Conservation (phyloP, 2,888 invertebrate genomes). For the Drosophila sordidapex region DNA sequence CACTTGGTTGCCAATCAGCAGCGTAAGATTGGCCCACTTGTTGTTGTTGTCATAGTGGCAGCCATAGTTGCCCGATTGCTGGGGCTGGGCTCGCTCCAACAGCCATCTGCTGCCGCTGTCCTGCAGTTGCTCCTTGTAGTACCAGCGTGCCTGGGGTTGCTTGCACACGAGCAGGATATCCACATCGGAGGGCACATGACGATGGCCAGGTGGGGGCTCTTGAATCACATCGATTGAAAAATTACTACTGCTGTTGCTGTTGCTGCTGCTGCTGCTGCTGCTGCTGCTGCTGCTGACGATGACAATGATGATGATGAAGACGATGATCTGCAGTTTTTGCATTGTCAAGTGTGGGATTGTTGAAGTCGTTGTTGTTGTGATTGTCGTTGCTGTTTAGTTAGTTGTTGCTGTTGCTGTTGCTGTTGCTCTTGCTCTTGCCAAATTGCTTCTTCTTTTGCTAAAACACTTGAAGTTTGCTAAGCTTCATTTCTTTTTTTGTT, state of each 20-base stretch:
- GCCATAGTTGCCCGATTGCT: slow-evolving; percentile 79
- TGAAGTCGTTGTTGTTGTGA: slow-evolving; percentile 11
- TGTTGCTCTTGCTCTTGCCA: slow-evolving; percentile 40
- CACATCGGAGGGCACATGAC: slow-evolving; percentile 56
- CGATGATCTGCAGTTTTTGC: slow-evolving; percentile 71
- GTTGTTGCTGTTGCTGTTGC: slow-evolving; percentile 40
- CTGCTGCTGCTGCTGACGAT: slow-evolving; percentile 3
- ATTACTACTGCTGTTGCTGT: slow-evolving; percentile 6
- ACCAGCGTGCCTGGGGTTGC: slow-evolving; percentile 62
- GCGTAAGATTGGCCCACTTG: slow-evolving; percentile 80
- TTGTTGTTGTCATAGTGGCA: slow-evolving; percentile 58
- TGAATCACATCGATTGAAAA: slow-evolving; percentile 49
- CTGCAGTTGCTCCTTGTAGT: slow-evolving; percentile 47
- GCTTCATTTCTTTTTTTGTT: slow-evolving; percentile 37
- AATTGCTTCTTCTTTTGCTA: slow-evolving; percentile 27
- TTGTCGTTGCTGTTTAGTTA: slow-evolving; percentile 32
- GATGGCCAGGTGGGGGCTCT: slow-evolving; percentile 12
- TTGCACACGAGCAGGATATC: slow-evolving; percentile 62
- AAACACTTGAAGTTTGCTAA: slow-evolving; percentile 22
- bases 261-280: slow-evolving; percentile 7
- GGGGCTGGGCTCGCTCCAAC: slow-evolving; percentile 47
- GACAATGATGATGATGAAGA: slow-evolving; percentile 41
- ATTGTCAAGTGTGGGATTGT: slow-evolving; percentile 60
- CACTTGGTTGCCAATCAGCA: slow-evolving; percentile 62
- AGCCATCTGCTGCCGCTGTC: slow-evolving; percentile 40